These are phyloP conservation scores for Terrapene triunguis DNA, from an alignment of 2,113 vertebrate genomes.

Conservation along the genomic window DNA sequence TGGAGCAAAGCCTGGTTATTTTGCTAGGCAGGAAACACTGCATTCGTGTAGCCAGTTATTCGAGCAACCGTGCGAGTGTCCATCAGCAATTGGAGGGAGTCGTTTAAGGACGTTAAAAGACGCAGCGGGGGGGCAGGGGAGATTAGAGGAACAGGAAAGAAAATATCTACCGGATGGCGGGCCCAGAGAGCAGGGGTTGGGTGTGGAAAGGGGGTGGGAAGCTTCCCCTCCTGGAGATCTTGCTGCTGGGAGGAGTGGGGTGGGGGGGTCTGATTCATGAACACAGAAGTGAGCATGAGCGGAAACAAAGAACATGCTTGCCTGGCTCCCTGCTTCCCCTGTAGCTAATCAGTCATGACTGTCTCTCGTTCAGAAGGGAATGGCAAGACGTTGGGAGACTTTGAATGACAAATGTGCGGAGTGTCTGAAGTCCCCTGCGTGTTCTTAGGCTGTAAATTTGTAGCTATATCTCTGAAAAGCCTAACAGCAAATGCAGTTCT, in stretches of 20 bases:
- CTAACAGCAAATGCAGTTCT: not conserved
- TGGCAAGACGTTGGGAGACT: not conserved
- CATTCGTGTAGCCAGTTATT: not conserved
- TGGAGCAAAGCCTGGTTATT: not conserved
- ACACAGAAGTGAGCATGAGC: not conserved
- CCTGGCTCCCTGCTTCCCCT: not conserved
- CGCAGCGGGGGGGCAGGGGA: not conserved
- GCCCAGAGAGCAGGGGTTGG: not conserved
- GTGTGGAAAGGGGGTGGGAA: not conserved
- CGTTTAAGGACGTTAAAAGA: not conserved
- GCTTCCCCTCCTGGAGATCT: not conserved
- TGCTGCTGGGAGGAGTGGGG: not conserved
- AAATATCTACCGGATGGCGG: not conserved
- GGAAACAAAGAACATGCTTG: not conserved
- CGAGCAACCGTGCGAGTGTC: not conserved
- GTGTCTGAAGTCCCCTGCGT: not conserved
- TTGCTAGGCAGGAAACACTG: not conserved
- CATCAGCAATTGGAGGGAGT: not conserved
- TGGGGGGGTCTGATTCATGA: not conserved
- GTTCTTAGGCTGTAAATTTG: not conserved
- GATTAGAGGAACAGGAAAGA: not conserved
- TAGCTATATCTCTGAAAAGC: not conserved
- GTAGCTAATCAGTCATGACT: not conserved
- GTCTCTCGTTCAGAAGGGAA: not conserved
- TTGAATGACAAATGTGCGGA: accelerated